phyloP scores from a whole-genome alignment of 2,113 vertebrate genomes.

The Centropristis striata region DNA sequence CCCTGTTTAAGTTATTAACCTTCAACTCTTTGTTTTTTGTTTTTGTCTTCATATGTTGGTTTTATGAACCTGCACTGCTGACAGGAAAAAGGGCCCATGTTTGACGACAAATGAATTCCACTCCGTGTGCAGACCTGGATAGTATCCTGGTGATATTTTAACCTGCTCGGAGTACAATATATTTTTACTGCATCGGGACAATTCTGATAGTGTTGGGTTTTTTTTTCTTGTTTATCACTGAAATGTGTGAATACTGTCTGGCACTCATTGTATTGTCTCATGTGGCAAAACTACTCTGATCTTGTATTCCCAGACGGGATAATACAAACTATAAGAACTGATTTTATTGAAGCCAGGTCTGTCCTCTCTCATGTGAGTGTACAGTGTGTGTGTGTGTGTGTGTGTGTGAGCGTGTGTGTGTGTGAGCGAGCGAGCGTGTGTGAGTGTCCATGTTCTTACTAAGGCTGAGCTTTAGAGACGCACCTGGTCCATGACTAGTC shows the following conservation, averaged over 20 bases:
- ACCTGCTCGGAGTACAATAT: conserved; percentile 16
- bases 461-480: conserved; percentile 52
- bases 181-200: conserved; percentile 27
- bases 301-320: conserved; percentile 34
- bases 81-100: conserved; percentile 50
- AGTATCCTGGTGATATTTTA: conserved; percentile 29
- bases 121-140: conserved; percentile 48
- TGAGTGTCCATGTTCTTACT: conserved; percentile 28
- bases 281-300: conserved; percentile 35
- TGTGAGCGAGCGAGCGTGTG: background rate
- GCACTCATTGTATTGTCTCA: conserved; percentile 30
- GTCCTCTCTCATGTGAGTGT: conserved; percentile 43
- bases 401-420: conserved; percentile 6
- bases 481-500: conserved; percentile 42
- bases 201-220: conserved; percentile 10
- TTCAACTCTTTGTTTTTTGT: conserved; percentile 54
- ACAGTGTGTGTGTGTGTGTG: conserved; percentile 14
- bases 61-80: conserved; percentile 70
- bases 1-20: conserved; percentile 70
- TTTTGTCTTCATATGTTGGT: conserved; percentile 45
- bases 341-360: conserved; percentile 48
- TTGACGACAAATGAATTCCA: conserved; percentile 47
- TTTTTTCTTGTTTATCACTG: conserved; percentile 1
- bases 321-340: conserved; percentile 38
- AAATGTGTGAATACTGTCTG: conserved; percentile 36